Conservation (phyloP, 2,113 vertebrate genomes). For the Copsychus sechellarum region DNA sequence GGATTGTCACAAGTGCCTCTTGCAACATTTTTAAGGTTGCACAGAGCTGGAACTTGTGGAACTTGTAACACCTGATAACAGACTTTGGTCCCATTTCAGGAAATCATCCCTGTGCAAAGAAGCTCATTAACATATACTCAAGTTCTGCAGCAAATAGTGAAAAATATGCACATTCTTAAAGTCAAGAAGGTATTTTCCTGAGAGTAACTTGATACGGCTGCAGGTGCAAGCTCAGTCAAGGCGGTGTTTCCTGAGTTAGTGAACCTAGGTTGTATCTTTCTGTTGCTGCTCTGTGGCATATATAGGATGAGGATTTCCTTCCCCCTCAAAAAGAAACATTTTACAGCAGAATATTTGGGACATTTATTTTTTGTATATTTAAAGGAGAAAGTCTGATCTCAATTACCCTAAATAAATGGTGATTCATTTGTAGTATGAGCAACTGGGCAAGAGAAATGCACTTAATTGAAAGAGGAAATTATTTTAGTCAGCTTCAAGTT, state of each 20-base stretch:
- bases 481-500: conserved; percentile 8
- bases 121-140: not conserved
- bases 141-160: not conserved
- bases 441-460: not conserved
- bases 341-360: not conserved
- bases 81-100: not conserved
- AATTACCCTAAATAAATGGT: not conserved
- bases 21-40: not conserved
- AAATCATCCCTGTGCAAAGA: not conserved
- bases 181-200: not conserved
- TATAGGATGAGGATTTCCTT: not conserved
- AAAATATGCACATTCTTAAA: not conserved
- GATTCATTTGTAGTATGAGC: not conserved
- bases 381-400: not conserved
- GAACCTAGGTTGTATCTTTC: not conserved
- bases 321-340: not conserved
- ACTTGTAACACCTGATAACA: not conserved
- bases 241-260: not conserved
- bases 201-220: not conserved
- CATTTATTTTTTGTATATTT: not conserved
- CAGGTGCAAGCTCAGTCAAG: not conserved
- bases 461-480: conserved; percentile 9
- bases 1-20: not conserved
- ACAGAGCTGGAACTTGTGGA: not conserved
- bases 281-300: not conserved